phyloP scores from a whole-genome alignment of 2,888 invertebrate genomes.

The Euspilapteryx auroguttella region DNA sequence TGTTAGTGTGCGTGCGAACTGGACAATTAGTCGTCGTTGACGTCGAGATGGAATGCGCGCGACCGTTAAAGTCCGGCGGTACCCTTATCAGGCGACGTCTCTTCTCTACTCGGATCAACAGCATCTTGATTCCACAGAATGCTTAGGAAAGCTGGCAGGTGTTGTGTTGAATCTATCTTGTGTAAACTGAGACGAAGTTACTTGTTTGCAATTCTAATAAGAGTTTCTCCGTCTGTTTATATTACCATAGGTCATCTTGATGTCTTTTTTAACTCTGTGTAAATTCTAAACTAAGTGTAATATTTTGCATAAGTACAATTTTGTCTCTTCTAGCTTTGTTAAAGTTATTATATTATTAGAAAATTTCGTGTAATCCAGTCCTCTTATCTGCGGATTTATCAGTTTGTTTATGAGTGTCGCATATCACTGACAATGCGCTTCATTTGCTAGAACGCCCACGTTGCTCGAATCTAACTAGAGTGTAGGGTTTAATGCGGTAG shows the following conservation, averaged over 20 bases:
- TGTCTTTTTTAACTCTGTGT: no score
- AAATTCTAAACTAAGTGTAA: no score
- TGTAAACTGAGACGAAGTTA: no score
- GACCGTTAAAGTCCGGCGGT: constrained; percentile 50
- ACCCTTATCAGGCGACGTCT: constrained; percentile 28
- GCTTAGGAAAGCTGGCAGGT: constrained; percentile 2
- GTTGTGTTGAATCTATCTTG: no score
- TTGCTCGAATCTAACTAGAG: constrained; percentile 1
- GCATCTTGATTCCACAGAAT: constrained; percentile 11
- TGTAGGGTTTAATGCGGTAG: no score
- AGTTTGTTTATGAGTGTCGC: constrained; percentile 8
- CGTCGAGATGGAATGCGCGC: constrained; percentile 34
- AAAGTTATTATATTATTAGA: no score
- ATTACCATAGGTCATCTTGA: no score
- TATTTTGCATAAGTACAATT: no score
- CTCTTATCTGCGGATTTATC: constrained; percentile 5
- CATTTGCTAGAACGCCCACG: constrained; percentile 8
- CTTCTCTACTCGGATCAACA: constrained; percentile 18
- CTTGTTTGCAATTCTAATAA: no score
- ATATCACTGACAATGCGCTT: constrained; percentile 9
- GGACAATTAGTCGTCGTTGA: constrained; percentile 37
- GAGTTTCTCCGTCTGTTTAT: no score
- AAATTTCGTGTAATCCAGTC: constrained; percentile 3
- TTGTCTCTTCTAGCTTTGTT: no score
- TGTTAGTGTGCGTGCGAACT: constrained; percentile 16